Base-by-base conservation (phyloP, 2,113 vertebrate species). In the Hydropotes inermis region DNA sequence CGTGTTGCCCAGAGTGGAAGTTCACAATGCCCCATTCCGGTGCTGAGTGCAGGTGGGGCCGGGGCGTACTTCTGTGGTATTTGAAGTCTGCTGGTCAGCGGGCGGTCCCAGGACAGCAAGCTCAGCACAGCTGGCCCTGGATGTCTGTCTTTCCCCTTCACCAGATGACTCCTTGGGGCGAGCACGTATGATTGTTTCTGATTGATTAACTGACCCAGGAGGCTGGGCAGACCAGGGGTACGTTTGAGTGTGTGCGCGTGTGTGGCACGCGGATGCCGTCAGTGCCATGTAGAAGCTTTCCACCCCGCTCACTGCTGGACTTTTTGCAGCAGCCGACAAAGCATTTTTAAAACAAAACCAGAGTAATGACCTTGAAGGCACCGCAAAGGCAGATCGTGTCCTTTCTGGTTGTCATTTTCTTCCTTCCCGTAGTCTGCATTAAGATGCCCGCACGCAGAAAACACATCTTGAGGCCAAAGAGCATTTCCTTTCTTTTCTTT, bases 301-400 rank as follows among this genome's bases (percentile, higher is more conserved):
- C 52, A 12, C 79, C 74, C 70, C 60, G 1, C 79, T 89, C 55
- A 61, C 87, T 57, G 64, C 36, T 43, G 28, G 82, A 54, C 43
- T 61, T 39, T 50, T 14, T 50, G 89, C 54, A 93, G 70, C 86
- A 97, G 33, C 57, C 54, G 47, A 45, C 45, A 93, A 79, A 94
- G 33, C 54, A 6, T 79, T 74, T 97, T 97, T 85, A 93, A 97
- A 70, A 87, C 87, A 76, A 82, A 98, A 89, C 88, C 91, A 89
- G 94, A 97, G 43, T 52, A 39, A 64, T 28, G 94, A 74, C 88
- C 96, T 91, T 67, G 83, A 91, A 96, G 87, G 88, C 61, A 60
- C 52, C 1, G 2, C 61, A 60, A 60, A 55, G 78, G 67, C 97
- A 25, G 57, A 67, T 33, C 1, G 0, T 1, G 1, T 81, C 67